A percentile compares a stretch with the other conserved stretches of the same genome.
Conservation (phyloP, 2,113 vertebrate genomes). For the Tiliqua scincoides region DNA sequence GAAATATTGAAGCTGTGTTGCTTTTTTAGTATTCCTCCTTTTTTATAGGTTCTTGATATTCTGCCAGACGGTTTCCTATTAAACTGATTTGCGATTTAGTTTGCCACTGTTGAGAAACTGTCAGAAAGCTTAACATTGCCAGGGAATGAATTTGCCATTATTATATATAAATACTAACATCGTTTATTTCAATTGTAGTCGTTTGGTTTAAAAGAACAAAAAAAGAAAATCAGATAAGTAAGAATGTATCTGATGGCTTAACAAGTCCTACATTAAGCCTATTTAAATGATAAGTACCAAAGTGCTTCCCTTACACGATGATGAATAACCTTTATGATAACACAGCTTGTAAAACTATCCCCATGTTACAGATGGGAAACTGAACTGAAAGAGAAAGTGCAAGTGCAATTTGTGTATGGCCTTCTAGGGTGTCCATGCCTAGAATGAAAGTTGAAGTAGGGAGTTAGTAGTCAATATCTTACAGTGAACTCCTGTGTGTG, state of each 20-base stretch:
- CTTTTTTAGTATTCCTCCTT: neutral
- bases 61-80: neutral
- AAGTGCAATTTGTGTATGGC: neutral
- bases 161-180: neutral
- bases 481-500: too few relatives aligned
- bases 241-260: neutral
- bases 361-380: neutral
- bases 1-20: neutral
- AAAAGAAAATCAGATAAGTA: neutral
- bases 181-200: neutral
- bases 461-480: neutral
- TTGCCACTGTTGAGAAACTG: neutral
- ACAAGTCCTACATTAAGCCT: neutral
- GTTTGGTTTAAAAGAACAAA: neutral
- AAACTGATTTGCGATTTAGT: neutral
- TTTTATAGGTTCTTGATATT: neutral
- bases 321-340: neutral
- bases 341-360: neutral
- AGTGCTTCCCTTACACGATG: neutral
- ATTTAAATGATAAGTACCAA: neutral
- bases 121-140: neutral
- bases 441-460: neutral
- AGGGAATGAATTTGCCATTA: neutral
- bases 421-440: neutral
- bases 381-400: neutral